Conservation (phyloP, 1,140 invertebrate species). For the Geopemphigus sp. region DNA sequence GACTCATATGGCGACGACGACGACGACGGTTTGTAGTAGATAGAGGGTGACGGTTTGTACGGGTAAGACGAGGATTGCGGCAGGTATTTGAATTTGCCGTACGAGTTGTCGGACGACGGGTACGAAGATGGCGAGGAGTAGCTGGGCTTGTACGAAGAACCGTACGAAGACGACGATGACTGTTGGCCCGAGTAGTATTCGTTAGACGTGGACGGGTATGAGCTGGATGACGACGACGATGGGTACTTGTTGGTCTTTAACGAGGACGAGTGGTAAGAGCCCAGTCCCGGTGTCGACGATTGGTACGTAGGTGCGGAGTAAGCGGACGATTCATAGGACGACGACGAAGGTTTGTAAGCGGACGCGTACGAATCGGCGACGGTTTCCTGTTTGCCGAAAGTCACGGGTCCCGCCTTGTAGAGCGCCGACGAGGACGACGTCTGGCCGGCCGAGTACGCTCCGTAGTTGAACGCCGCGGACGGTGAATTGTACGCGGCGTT, state of each 20-base stretch:
- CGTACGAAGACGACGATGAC: neutral
- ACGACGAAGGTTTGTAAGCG: neutral
- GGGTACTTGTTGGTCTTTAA: slow-evolving; percentile 27
- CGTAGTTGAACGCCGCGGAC: neutral
- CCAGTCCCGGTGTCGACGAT: neutral
- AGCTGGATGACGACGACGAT: neutral
- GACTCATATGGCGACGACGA: neutral
- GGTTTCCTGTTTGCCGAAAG: slow-evolving; percentile 16
- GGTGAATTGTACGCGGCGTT: neutral
- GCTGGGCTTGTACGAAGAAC: neutral
- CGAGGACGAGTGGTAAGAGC: neutral
- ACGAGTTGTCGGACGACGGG: neutral
- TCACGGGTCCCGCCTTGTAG: slow-evolving; percentile 25
- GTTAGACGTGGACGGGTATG: slow-evolving; percentile 13
- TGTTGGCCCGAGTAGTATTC: slow-evolving; percentile 22
- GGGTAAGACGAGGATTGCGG: neutral
- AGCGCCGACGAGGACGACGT: neutral
- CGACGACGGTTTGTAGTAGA: slow-evolving; percentile 4
- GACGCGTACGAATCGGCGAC: neutral
- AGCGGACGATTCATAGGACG: neutral
- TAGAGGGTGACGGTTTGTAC: neutral
- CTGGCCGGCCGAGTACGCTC: neutral
- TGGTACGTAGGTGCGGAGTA: slow-evolving; percentile 5
- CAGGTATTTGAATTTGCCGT: neutral
- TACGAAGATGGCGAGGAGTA: neutral